Evolutionary conservation across 1,140 invertebrate species (phyloP).

Genomic region (Tachypleus tridentatus): DNA sequence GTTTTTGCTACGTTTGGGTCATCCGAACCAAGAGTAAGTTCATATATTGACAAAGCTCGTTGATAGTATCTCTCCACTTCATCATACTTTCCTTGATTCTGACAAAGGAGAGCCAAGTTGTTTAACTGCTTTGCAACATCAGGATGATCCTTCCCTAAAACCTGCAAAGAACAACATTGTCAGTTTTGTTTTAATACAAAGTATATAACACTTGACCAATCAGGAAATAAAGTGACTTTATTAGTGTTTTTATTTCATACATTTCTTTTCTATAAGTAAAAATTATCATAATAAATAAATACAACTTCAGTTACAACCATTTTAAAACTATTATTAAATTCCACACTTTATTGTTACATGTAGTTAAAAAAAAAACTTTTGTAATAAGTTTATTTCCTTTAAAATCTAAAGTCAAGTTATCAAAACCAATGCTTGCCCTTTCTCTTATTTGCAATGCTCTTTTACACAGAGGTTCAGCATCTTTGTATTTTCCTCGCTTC

Average conservation of each 20-base stretch:
- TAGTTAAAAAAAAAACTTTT: too few species aligned
- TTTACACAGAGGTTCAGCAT: constrained; percentile 97
- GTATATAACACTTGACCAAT: too few species aligned
- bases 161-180: constrained; percentile 27
- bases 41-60: constrained; percentile 95
- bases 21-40: constrained; percentile 88
- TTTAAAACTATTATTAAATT: too few species aligned
- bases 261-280: too few species aligned
- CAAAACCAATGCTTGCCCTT: constrained; percentile 45
- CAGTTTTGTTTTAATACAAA: too few species aligned
- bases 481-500: constrained; percentile 94
- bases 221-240: too few species aligned
- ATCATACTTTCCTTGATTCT: constrained; percentile 68
- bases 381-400: too few species aligned
- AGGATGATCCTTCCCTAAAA: constrained; percentile 93
- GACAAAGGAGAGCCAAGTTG: constrained; percentile 94
- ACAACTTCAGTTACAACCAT: too few species aligned
- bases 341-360: too few species aligned
- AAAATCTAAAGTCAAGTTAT: too few species aligned
- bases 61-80: constrained; percentile 92
- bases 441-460: constrained; percentile 94
- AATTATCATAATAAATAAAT: too few species aligned
- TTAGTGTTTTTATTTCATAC: too few species aligned
- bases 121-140: constrained; percentile 99
- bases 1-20: constrained; percentile 99